These are phyloP conservation scores for Eucriotettix oculatus DNA, from an alignment of 2,888 invertebrate species.

Conservation along the genomic window DNA sequence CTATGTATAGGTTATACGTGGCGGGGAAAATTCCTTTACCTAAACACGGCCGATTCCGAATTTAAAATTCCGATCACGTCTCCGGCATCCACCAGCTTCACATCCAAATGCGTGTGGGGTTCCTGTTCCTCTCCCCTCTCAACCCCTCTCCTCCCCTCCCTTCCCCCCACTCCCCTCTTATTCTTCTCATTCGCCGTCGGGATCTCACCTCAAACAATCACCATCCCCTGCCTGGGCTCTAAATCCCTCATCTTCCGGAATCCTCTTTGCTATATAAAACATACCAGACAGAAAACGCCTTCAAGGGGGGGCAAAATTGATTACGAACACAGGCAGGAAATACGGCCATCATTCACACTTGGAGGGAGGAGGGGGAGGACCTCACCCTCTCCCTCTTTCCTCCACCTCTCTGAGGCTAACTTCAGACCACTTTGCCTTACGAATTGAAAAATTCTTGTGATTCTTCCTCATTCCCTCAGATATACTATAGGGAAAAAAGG, in stretches of 20 bases:
- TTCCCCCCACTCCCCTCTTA: neutral
- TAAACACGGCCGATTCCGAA: neutral
- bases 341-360: neutral
- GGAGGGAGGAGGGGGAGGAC: too few relatives aligned
- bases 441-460: too few relatives aligned
- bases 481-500: too few relatives aligned
- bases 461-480: too few relatives aligned
- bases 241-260: neutral
- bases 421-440: too few relatives aligned
- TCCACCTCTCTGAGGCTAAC: too few relatives aligned
- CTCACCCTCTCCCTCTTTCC: too few relatives aligned
- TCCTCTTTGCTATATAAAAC: neutral
- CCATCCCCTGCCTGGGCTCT: neutral
- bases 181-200: neutral
- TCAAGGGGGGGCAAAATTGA: neutral
- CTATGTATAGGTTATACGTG: too few relatives aligned
- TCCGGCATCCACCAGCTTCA: neutral
- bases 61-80: neutral
- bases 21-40: too few relatives aligned
- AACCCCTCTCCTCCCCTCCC: neutral
- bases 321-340: neutral
- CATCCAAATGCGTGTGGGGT: neutral
- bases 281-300: neutral
- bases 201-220: neutral
- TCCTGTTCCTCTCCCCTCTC: neutral